A percentile compares a stretch with the other conserved stretches of the same genome.
Evolutionary conservation across 2,888 invertebrate species (phyloP).

Genomic region (Empis stercorea): DNA sequence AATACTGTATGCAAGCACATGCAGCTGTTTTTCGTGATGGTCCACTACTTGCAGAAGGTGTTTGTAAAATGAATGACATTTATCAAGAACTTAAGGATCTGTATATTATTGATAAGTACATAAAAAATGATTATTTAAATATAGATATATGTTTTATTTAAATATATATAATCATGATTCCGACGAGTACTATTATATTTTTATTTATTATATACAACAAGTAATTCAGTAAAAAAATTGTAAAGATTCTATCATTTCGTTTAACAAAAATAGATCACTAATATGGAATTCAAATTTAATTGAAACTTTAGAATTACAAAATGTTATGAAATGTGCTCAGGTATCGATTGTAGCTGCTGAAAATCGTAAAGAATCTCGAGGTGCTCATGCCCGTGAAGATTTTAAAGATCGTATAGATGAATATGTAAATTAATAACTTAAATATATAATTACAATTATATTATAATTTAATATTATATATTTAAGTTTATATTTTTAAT

Average conservation of each 20-base stretch:
- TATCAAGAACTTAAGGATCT: conserved; percentile 62
- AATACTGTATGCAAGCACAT: conserved; percentile 88
- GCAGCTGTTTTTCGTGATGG: conserved; percentile 90
- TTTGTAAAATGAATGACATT: conserved; percentile 51
- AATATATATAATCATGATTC: too few species aligned
- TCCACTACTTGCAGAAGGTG: conserved; percentile 67
- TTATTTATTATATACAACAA: too few species aligned
- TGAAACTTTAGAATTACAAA: conserved; percentile 88
- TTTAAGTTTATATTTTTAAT: not conserved
- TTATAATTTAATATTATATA: not conserved
- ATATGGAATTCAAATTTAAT: conserved; percentile 93
- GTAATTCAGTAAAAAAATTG: too few species aligned
- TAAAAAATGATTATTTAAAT: too few species aligned
- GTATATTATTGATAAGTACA: conserved; percentile 52
- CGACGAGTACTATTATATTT: too few species aligned
- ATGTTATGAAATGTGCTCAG: conserved; percentile 77
- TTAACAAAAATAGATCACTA: conserved; percentile 40
- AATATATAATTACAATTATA: too few species aligned
- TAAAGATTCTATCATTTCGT: too few species aligned
- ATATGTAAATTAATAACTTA: conserved; percentile 38
- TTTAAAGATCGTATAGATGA: conserved; percentile 76
- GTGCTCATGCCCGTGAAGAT: conserved; percentile 91
- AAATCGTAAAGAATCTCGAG: conserved; percentile 82
- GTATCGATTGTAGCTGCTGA: conserved; percentile 81
- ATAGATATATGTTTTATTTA: too few species aligned